These are phyloP conservation scores for Sarcophaga caerulescens DNA, from an alignment of 2,888 invertebrate species.

Conservation along the genomic window DNA sequence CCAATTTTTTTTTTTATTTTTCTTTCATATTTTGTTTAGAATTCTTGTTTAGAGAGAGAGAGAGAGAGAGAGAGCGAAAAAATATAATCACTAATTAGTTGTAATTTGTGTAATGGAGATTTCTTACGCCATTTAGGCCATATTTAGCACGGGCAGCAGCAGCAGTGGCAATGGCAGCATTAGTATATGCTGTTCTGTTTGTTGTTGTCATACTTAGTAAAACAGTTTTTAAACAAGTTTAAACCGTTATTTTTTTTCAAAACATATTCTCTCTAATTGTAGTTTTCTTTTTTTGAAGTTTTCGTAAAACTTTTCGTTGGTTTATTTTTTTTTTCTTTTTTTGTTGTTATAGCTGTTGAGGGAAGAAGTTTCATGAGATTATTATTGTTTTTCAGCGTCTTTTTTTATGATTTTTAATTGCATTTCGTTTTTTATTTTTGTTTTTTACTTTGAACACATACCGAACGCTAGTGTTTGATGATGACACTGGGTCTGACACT, in stretches of 20 bases:
- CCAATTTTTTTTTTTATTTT: not conserved
- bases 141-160: not conserved
- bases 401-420: slow-evolving; percentile 13
- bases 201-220: not conserved
- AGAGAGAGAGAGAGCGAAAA: no score
- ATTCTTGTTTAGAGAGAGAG: slow-evolving; percentile 11
- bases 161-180: not conserved
- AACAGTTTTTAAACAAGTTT: slow-evolving; percentile 30
- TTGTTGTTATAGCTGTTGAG: not conserved
- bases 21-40: slow-evolving; percentile 16
- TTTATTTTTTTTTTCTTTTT: not conserved
- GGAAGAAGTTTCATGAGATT: no score
- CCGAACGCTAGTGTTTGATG: slow-evolving; percentile 14
- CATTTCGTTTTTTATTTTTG: not conserved
- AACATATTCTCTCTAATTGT: no score
- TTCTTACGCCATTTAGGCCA: slow-evolving; percentile 6
- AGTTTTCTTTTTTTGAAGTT: no score
- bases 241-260: not conserved
- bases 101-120: slow-evolving; percentile 62
- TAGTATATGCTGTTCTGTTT: not conserved
- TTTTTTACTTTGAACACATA: slow-evolving; percentile 22
- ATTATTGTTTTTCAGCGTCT: slow-evolving; percentile 19
- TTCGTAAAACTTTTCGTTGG: no score
- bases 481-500: slow-evolving; percentile 55
- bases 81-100: slow-evolving; percentile 54